Conservation (phyloP, 1,140 invertebrate genomes). For the Cecropterus lyciades region DNA sequence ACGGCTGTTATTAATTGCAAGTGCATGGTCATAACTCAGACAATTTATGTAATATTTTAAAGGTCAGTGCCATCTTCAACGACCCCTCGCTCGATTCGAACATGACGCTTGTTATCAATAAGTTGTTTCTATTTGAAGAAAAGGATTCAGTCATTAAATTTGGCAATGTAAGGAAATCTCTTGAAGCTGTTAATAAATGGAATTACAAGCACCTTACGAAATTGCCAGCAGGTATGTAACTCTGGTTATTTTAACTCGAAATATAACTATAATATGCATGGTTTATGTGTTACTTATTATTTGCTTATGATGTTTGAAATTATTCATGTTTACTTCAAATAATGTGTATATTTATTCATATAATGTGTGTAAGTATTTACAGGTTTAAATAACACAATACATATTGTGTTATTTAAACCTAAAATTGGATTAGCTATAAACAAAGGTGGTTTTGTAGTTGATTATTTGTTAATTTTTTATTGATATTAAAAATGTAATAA, state of each 20-base stretch:
- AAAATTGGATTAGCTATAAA: no score
- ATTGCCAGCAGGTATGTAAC: slow-evolving; percentile 62
- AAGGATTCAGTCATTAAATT: slow-evolving; percentile 86
- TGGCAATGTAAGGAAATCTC: slow-evolving; percentile 88
- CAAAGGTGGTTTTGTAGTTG: no score
- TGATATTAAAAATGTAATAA: no score
- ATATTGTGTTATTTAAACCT: no score
- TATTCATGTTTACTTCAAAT: no score
- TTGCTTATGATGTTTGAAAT: no score
- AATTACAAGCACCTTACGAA: slow-evolving; percentile 86
- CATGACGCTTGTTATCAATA: slow-evolving; percentile 87
- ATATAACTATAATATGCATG: no score
- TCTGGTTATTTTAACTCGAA: neutral
- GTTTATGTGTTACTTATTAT: no score
- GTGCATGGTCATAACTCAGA: slow-evolving; percentile 53
- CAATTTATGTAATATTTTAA: slow-evolving; percentile 73
- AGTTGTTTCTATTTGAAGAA: slow-evolving; percentile 87
- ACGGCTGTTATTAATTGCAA: slow-evolving; percentile 50
- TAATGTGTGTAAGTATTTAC: no score
- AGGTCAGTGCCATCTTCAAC: slow-evolving; percentile 90
- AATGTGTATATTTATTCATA: no score
- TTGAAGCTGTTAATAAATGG: slow-evolving; percentile 92
- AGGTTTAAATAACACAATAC: no score
- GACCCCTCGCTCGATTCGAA: slow-evolving; percentile 88
- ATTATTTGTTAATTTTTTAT: no score